Evolutionary conservation across 2,113 vertebrate species (phyloP).

Genomic region (Gymnobelideus leadbeateri): DNA sequence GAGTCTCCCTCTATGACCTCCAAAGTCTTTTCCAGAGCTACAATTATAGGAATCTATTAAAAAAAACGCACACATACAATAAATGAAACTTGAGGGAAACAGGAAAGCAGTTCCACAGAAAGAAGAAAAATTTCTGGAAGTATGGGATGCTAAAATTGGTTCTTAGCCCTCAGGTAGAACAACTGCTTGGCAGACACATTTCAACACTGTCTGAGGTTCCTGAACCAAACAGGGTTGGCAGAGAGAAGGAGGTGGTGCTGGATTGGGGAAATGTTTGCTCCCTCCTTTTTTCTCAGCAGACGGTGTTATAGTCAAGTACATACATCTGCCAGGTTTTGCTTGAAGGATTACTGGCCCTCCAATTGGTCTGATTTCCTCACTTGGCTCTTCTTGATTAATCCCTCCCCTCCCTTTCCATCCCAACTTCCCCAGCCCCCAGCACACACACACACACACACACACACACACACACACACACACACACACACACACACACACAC

Average conservation of each 20-base stretch:
- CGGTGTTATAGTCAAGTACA: neutral
- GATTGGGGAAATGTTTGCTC: slow-evolving; percentile 10
- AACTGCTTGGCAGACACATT: neutral
- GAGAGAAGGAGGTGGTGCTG: neutral
- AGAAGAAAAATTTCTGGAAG: neutral
- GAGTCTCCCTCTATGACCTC: neutral
- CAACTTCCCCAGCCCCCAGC: neutral
- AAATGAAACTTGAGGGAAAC: neutral
- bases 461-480: neutral
- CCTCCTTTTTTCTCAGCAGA: slow-evolving; percentile 22
- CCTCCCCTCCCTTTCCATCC: neutral
- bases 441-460: neutral
- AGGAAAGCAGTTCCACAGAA: neutral
- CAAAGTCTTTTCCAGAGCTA: neutral
- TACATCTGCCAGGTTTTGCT: slow-evolving; percentile 10
- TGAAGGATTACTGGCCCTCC: slow-evolving; percentile 13
- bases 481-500: neutral
- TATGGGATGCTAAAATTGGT: neutral
- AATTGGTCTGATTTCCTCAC: neutral
- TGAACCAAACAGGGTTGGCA: neutral
- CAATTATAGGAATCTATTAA: neutral
- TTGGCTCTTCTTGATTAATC: neutral
- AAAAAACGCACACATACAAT: neutral
- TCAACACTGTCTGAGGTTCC: neutral
- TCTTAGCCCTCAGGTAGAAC: neutral